Conservation (phyloP, 2,113 vertebrate genomes). For the Anhinga anhinga region DNA sequence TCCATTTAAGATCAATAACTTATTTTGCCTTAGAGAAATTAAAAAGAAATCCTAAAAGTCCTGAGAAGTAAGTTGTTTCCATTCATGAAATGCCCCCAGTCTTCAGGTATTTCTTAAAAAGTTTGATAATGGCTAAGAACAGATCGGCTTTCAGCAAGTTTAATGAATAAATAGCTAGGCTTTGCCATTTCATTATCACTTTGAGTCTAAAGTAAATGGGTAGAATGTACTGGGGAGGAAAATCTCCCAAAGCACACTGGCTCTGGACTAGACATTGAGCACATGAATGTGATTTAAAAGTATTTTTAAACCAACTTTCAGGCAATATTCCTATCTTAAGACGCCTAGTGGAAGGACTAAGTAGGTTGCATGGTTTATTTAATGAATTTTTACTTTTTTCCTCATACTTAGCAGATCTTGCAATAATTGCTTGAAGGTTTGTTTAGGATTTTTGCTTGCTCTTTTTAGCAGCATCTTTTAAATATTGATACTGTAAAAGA, state of each 20-base stretch:
- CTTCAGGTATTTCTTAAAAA: not conserved
- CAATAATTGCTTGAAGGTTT: not conserved
- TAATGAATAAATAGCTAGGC: not conserved
- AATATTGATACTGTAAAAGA: not conserved
- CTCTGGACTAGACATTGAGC: not conserved
- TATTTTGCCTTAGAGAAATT: not conserved
- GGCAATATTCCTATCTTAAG: not conserved
- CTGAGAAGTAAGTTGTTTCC: not conserved
- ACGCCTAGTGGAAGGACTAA: not conserved
- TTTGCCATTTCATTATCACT: not conserved
- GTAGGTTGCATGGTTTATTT: not conserved
- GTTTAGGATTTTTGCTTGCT: not conserved
- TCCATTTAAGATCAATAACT: not conserved
- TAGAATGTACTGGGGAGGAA: not conserved
- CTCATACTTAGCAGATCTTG: not conserved
- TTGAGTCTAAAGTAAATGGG: not conserved
- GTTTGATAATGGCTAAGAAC: not conserved
- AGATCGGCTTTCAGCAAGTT: not conserved
- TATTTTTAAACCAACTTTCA: not conserved
- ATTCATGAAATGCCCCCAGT: not conserved
- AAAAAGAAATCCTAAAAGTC: not conserved
- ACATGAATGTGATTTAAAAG: not conserved
- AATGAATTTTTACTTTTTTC: not conserved
- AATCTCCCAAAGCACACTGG: not conserved
- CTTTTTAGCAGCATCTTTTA: not conserved